Evolutionary conservation across 2,888 invertebrate genomes (phyloP), one percentile per base, ranked within the genome.

Genomic region (Polietes domitor): DNA sequence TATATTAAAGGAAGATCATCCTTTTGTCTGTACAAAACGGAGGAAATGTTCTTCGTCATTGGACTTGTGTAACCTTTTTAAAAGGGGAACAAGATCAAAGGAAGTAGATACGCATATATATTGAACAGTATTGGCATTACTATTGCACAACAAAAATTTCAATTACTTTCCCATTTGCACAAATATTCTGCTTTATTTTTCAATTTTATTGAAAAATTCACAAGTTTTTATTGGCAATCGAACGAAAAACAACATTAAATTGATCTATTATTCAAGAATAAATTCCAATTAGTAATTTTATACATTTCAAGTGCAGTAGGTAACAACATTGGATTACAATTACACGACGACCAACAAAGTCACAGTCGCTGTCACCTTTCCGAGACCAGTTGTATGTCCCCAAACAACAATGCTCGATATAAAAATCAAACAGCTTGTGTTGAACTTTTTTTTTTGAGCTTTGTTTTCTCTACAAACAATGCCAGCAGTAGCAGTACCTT

Each of bases 231-330:
- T 5, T 32, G 32, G 32, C 37, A 37, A 37, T 12, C 7, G 12
- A 37, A 2, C 37, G 32, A 32, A 3, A 37, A 3, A 37, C 37
- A 26, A 58, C 12, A 24, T 26, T 55, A 53, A 77, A 77, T 68
- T 77, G 68, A 70, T 77, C 76, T 68, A 77, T 77, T 68, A 78
- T 63, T 78, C 72, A 72, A 72, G 47, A 72, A 78, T 71, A 72
- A 63, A 78, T 71, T 71, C 24, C 78, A 78, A 78, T 78, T 78
- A 72, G 78, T 72, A 78, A 65, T 72, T 72, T 24, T 53, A 77
- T 63, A 71, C 47, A 37, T 61, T 78, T 72, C 78, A 78, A 78
- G 78, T 78, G 24, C 50, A 72, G 61, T n/a, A n/a, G n/a, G n/a
- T n/a, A n/a, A n/a, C 37, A 53, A 65, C 76, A 76, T 68, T 55